A percentile compares a stretch with the other conserved stretches of the same genome.
These are phyloP conservation scores for Allobates femoralis DNA, from an alignment of 2,797 vertebrate genomes.

Conservation along the genomic window DNA sequence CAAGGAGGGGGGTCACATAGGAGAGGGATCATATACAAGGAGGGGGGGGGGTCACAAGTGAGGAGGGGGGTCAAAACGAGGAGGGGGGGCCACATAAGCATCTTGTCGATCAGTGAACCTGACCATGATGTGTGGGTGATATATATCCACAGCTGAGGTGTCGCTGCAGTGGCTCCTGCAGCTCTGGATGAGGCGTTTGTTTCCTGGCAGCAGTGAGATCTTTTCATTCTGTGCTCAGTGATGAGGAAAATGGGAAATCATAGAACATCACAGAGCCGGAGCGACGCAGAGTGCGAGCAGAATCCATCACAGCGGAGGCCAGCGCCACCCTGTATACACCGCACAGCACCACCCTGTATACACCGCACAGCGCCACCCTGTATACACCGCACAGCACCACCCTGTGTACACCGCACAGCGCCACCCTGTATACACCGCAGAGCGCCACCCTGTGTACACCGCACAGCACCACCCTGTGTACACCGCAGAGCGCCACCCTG, in stretches of 20 bases:
- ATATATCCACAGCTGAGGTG: too few relatives aligned
- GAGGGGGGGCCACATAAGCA: too few relatives aligned
- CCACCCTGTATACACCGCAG: background rate
- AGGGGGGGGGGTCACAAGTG: too few relatives aligned
- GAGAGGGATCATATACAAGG: too few relatives aligned
- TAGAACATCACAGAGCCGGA: constrained; percentile 47
- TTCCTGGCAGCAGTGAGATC: constrained; percentile 61
- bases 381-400: background rate
- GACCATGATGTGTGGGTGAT: too few relatives aligned
- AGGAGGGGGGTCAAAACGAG: too few relatives aligned
- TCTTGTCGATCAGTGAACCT: too few relatives aligned
- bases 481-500: background rate
- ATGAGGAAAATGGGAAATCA: constrained; percentile 66
- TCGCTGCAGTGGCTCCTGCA: background rate
- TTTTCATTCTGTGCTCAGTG: constrained; percentile 65
- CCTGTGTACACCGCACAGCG: background rate
- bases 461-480: background rate
- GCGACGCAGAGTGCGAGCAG: constrained; percentile 38
- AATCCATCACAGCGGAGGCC: constrained; percentile 33
- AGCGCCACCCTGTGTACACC: background rate
- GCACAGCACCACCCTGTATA: background rate
- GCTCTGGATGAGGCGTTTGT: constrained; percentile 67
- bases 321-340: background rate
- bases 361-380: background rate
- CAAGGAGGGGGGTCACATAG: too few relatives aligned